Conservation (phyloP, 2,113 vertebrate species). For the Pelodiscus sinensis region DNA sequence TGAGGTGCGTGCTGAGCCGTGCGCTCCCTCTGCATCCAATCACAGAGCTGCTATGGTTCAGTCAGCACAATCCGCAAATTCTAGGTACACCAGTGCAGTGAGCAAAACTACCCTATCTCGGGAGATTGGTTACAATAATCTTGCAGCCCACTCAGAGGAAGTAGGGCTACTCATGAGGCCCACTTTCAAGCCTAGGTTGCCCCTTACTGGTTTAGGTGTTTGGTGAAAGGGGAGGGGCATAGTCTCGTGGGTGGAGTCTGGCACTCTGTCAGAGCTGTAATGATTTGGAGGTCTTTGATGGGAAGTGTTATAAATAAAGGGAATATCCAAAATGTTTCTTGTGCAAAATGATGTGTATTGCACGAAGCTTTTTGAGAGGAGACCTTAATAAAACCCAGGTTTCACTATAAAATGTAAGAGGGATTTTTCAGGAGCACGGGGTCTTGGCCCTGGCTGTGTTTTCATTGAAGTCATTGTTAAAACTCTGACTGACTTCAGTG, state of each 20-base stretch:
- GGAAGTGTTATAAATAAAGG: not conserved
- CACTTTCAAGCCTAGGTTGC: no score
- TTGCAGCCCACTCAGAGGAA: no score
- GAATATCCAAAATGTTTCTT: not conserved
- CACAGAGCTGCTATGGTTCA: no score
- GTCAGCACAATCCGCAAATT: no score
- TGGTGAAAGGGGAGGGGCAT: not conserved
- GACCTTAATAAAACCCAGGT: not conserved
- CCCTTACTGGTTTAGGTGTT: not conserved
- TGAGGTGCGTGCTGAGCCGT: no score
- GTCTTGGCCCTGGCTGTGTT: not conserved
- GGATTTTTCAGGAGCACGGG: not conserved
- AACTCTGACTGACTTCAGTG: not conserved
- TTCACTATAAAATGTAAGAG: not conserved
- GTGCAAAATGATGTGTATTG: not conserved
- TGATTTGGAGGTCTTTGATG: not conserved
- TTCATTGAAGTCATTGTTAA: not conserved
- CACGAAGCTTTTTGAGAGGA: not conserved
- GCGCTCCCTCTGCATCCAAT: no score
- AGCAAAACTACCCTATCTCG: no score
- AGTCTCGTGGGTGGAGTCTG: rapidly evolving
- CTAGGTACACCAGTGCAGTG: no score
- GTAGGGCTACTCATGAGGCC: no score
- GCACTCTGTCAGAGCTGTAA: rapidly evolving
- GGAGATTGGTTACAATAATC: no score